Evolutionary conservation across 2,113 vertebrate genomes (phyloP).

Genomic region (Glaucomys volans): DNA sequence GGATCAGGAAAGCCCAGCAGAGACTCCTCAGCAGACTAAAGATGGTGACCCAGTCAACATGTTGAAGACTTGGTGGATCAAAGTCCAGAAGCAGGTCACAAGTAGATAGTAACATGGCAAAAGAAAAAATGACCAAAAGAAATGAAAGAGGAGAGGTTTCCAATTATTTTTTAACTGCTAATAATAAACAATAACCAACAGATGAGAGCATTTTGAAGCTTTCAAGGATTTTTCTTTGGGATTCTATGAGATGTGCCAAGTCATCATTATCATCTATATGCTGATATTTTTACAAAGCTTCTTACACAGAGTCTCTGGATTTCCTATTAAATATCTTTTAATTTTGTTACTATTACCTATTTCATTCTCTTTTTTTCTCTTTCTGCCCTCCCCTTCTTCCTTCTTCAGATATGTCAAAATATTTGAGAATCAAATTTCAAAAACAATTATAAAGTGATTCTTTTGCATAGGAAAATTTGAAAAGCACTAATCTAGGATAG

Average conservation of each 20-base stretch:
- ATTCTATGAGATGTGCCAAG: neutral
- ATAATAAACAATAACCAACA: constrained; percentile 68
- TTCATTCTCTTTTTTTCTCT: neutral
- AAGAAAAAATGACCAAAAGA: constrained; percentile 31
- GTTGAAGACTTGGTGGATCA: neutral
- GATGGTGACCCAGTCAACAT: neutral
- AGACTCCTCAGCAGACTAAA: neutral
- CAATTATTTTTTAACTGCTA: constrained; percentile 83
- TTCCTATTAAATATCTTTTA: neutral
- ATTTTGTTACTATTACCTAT: neutral
- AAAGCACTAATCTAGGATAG: neutral
- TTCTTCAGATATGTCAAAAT: neutral
- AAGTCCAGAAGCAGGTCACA: neutral
- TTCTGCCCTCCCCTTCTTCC: neutral
- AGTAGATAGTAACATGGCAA: neutral
- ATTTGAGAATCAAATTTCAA: neutral
- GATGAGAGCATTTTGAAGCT: constrained; percentile 70
- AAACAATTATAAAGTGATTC: neutral
- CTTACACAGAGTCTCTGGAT: neutral
- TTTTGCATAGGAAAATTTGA: constrained; percentile 47
- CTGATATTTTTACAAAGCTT: neutral
- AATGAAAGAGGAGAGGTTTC: constrained; percentile 37
- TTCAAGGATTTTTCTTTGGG: neutral
- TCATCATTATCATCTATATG: neutral
- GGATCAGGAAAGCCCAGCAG: neutral